These are phyloP conservation scores for rabbit (Oryctolagus cuniculus) DNA, from an alignment of 2,113 vertebrate genomes.

Conservation along the genomic window mOryCun1.1 NC_091433.1:151833501-151834000, in stretches of 20 bases:
- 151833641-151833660: not conserved
- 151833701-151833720: not conserved
- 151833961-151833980: not conserved
- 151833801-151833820: not conserved
- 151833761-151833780: not conserved
- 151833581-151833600: constrained; percentile 3
- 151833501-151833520: not conserved
- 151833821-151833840: not conserved
- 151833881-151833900: not conserved
- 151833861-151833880: not conserved
- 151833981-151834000: constrained; percentile 4
- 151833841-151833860: not conserved
- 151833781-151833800: not conserved
- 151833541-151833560: not conserved
- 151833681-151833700: not conserved
- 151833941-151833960: not conserved
- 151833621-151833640: not conserved
- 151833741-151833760: not conserved
- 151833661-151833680: constrained; percentile 27
- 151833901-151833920: not conserved
- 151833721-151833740: not conserved
- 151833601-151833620: not conserved
- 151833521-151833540: constrained; percentile 20
- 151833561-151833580: not conserved
- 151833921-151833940: constrained; percentile 4